Evolutionary conservation across 2,113 vertebrate species (phyloP).

Genomic region (Megalops atlanticus): DNA sequence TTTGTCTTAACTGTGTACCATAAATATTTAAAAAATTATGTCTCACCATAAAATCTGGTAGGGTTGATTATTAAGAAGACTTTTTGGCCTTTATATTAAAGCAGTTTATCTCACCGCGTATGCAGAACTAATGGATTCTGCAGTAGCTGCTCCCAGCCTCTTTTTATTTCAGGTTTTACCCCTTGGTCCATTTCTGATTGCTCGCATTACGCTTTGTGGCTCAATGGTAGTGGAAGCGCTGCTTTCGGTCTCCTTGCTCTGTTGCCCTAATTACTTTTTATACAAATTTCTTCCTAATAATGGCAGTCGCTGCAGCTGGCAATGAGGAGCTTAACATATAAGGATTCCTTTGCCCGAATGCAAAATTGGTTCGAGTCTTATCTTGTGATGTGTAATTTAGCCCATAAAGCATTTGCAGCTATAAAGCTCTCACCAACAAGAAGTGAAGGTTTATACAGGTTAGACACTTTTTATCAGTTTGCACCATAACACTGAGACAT

Average conservation of each 20-base stretch:
- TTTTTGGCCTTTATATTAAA: too few species aligned
- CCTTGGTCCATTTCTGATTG: not conserved
- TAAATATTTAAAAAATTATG: not conserved
- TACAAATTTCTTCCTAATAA: not conserved
- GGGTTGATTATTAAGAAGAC: too few species aligned
- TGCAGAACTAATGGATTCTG: too few species aligned
- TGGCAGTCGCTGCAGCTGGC: not conserved
- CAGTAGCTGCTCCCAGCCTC: not conserved
- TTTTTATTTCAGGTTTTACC: not conserved
- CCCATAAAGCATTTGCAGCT: not conserved
- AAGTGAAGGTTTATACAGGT: not conserved
- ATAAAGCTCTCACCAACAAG: not conserved
- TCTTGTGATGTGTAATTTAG: not conserved
- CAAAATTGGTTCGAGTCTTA: not conserved
- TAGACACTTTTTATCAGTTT: not conserved
- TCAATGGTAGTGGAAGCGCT: not conserved
- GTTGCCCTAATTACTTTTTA: not conserved
- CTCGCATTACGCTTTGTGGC: not conserved
- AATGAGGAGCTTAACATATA: not conserved
- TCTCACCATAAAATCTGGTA: not conserved
- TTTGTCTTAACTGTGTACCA: not conserved
- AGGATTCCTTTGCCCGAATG: not conserved
- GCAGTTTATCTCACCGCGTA: too few species aligned
- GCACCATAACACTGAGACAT: not conserved
- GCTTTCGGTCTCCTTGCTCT: not conserved